Percentiles rank a stretch among this genome's conserved stretches.
These are phyloP conservation scores for Phrynocephalus versicolor DNA, from an alignment of 2,113 vertebrate genomes.

Conservation along the genomic window DNA sequence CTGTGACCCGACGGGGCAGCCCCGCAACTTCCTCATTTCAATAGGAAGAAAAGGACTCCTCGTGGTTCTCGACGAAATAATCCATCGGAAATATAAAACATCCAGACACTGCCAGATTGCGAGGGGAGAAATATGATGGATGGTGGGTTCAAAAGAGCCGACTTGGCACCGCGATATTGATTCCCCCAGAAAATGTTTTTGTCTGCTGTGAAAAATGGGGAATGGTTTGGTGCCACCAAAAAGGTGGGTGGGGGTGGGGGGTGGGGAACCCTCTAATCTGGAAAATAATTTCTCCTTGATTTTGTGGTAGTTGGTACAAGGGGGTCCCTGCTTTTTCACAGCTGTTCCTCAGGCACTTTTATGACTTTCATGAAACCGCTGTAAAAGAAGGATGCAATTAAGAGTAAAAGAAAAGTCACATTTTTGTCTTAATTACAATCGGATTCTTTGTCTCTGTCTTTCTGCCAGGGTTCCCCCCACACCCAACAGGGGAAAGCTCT, in stretches of 20 bases:
- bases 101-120: constrained; percentile 82
- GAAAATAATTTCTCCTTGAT: constrained; percentile 85
- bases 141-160: constrained; percentile 91
- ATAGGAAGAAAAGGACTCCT: constrained; percentile 69
- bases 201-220: constrained; percentile 99
- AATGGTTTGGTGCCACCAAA: constrained; percentile 64
- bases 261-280: constrained; percentile 78
- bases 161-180: constrained; percentile 92
- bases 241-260: constrained; percentile 49
- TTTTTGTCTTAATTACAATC: too few species aligned
- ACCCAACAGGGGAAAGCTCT: too few species aligned
- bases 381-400: too few species aligned
- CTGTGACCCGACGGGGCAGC: constrained; percentile 67
- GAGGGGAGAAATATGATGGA: constrained; percentile 95
- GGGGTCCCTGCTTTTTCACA: background rate
- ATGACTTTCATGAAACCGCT: too few species aligned
- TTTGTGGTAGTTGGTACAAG: constrained; percentile 63
- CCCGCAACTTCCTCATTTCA: constrained; percentile 66
- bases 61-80: constrained; percentile 76
- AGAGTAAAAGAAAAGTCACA: too few species aligned
- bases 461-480: too few species aligned
- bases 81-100: constrained; percentile 85
- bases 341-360: too few species aligned
- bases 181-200: constrained; percentile 98
- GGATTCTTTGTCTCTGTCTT: too few species aligned